Evolutionary conservation across 1,140 invertebrate genomes (phyloP).

Genomic region (Ostrea edulis): DNA sequence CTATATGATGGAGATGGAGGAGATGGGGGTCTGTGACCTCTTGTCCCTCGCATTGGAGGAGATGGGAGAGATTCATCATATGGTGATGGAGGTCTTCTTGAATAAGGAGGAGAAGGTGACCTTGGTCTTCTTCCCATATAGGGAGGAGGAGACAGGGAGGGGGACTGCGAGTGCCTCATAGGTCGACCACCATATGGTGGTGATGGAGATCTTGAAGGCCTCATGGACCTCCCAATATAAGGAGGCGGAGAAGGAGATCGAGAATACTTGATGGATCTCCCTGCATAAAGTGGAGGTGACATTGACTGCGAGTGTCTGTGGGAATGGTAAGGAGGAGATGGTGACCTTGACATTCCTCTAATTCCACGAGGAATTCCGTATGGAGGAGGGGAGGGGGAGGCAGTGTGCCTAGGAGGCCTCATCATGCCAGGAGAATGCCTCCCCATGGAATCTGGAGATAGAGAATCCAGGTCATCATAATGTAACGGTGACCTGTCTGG

Average conservation of each 20-base stretch:
- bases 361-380: constrained; percentile 38
- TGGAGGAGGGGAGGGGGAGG: constrained; percentile 29
- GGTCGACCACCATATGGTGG: constrained; percentile 19
- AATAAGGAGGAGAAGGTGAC: not conserved
- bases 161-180: constrained; percentile 32
- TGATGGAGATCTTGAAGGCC: not conserved
- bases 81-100: constrained; percentile 8
- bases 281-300: constrained; percentile 22
- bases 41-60: constrained; percentile 43
- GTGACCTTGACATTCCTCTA: constrained; percentile 30
- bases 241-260: constrained; percentile 13
- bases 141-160: not conserved
- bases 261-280: not conserved
- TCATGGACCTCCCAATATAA: not conserved
- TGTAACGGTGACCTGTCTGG: constrained; percentile 22
- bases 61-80: constrained; percentile 47
- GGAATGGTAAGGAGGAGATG: not conserved
- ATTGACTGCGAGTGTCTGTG: not conserved
- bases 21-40: constrained; percentile 39
- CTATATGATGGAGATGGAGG: constrained; percentile 39
- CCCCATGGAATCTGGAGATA: constrained; percentile 38
- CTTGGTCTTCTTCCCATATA: constrained; percentile 20
- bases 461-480: constrained; percentile 38
- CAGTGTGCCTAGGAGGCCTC: not conserved
- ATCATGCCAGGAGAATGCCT: not conserved